A percentile compares a stretch with the other conserved stretches of the same genome.
These are phyloP conservation scores for Acanthurus leucopareius DNA, from an alignment of 2,797 vertebrate species.

Conservation along the genomic window DNA sequence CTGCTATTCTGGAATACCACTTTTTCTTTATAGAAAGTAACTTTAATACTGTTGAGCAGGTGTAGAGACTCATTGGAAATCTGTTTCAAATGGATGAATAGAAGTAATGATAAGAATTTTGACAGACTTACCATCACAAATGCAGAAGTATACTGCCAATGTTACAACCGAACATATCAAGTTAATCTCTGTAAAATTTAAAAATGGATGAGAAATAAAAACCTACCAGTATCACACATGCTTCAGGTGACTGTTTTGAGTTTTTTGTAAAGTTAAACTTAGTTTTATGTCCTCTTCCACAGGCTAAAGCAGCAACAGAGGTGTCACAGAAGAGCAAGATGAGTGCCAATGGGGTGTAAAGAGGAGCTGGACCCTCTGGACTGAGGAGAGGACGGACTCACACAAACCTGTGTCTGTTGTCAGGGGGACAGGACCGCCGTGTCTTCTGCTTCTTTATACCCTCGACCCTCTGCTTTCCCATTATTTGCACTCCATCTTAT, in stretches of 20 bases:
- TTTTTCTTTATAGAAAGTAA: not conserved
- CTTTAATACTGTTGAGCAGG: not conserved
- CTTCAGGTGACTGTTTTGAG: not conserved
- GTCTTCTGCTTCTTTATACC: not conserved
- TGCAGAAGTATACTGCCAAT: not conserved
- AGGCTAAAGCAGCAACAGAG: conserved; percentile 86
- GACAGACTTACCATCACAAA: not conserved
- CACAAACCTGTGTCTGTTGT: conserved; percentile 2
- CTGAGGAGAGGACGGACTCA: conserved; percentile 2
- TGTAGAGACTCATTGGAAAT: not conserved
- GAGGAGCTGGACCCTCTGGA: conserved; percentile 37
- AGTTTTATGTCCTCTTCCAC: conserved; percentile 32
- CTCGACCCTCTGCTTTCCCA: not conserved
- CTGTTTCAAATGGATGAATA: not conserved
- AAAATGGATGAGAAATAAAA: conserved; percentile 54
- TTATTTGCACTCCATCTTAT: conserved; percentile 46
- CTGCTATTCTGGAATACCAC: conserved; percentile 5
- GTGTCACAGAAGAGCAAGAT: conserved; percentile 86
- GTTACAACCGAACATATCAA: conserved; percentile 1
- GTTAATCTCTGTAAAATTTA: conserved; percentile 31
- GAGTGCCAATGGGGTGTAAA: conserved; percentile 85
- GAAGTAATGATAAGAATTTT: not conserved
- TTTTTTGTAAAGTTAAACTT: too few species aligned
- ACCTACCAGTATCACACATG: not conserved
- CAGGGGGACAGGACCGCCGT: conserved; percentile 2